phyloP scores from a whole-genome alignment of 2,797 vertebrate species.

The Enteromius unitaeniatus region DNA sequence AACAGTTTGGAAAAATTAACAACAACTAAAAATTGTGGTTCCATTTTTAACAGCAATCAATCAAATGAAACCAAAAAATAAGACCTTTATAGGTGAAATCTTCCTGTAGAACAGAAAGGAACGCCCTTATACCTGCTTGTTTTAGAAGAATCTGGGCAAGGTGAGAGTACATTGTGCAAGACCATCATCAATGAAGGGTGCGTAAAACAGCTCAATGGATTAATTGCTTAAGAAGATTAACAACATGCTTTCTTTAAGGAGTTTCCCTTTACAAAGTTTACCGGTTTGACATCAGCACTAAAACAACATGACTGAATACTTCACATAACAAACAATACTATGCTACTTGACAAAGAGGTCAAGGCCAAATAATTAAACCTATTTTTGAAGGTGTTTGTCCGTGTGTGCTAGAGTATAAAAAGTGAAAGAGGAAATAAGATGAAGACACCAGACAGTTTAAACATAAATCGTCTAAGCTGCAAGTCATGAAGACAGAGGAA shows the following conservation, averaged over 20 bases:
- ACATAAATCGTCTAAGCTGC: not conserved
- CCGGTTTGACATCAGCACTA: not conserved
- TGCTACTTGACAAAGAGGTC: not conserved
- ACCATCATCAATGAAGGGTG: not conserved
- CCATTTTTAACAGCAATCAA: not conserved
- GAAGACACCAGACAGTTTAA: not conserved
- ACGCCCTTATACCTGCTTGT: not conserved
- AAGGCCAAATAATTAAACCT: not conserved
- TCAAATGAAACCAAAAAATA: not conserved
- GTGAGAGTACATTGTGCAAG: not conserved
- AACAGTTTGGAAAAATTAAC: not conserved
- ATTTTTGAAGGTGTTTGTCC: not conserved
- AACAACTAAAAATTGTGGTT: not conserved
- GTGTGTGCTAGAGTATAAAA: too few relatives aligned
- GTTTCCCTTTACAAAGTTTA: constrained; percentile 9
- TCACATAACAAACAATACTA: not conserved
- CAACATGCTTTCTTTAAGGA: not conserved
- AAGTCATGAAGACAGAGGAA: not conserved
- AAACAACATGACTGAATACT: not conserved
- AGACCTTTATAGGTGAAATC: not conserved
- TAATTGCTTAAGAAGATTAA: constrained; percentile 15
- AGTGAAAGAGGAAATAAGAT: not conserved
- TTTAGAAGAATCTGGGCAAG: not conserved
- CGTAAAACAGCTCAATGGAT: not conserved
- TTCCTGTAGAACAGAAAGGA: not conserved